Conservation (phyloP, 1,140 invertebrate genomes). For the Rhopalosiphum maidis region DNA sequence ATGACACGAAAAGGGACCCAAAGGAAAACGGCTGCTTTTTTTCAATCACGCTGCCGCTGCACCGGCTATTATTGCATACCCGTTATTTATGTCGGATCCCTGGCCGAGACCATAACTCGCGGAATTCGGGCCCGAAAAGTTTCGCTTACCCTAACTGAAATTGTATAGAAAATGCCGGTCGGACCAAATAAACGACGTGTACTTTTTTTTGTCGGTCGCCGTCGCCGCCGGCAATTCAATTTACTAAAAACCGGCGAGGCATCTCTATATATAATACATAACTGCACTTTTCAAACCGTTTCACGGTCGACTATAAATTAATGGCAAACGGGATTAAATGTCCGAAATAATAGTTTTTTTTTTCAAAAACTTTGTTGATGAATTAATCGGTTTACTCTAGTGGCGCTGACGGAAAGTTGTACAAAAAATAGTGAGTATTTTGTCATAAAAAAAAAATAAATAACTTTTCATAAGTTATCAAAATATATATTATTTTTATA, state of each 20-base stretch:
- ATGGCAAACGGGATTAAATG: constrained; percentile 32
- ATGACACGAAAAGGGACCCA: constrained; percentile 49
- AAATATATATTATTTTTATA: background rate
- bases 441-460: background rate
- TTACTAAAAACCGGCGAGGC: constrained; percentile 20
- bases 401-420: constrained; percentile 11
- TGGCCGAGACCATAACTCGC: constrained; percentile 24
- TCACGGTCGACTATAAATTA: constrained; percentile 22
- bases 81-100: constrained; percentile 49
- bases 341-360: constrained; percentile 12
- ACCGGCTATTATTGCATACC: constrained; percentile 52
- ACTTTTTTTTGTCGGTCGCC: constrained; percentile 8
- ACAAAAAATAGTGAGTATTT: background rate
- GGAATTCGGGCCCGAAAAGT: constrained; percentile 32
- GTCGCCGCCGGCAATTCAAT: constrained; percentile 36
- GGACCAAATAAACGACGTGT: constrained; percentile 39
- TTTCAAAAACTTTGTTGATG: constrained; percentile 33
- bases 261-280: constrained; percentile 35
- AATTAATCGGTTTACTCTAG: constrained; percentile 34
- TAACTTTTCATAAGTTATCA: constrained; percentile 24
- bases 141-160: constrained; percentile 19
- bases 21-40: constrained; percentile 53
- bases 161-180: background rate
- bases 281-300: constrained; percentile 35
- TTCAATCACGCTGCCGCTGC: constrained; percentile 43